Conservation (phyloP, 64 coral and sea anemone genomes). For the Stylophora pistillata region DNA sequence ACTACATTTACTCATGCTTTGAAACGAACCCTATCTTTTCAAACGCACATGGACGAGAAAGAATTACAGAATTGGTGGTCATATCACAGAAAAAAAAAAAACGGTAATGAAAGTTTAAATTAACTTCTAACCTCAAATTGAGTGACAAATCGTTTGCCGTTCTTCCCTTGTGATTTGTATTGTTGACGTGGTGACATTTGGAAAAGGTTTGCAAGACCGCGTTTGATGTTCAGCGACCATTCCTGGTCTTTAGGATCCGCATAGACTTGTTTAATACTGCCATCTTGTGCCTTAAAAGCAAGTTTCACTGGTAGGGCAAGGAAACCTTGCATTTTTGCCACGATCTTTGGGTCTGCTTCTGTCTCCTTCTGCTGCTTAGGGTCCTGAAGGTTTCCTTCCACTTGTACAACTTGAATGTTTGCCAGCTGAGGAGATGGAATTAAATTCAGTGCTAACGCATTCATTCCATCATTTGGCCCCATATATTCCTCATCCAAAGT, state of each 20-base stretch:
- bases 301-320: not conserved
- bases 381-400: not conserved
- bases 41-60: too few species aligned
- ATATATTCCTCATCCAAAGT: too few species aligned
- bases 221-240: slow-evolving; percentile 80
- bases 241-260: slow-evolving; percentile 38
- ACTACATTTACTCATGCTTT: too few species aligned
- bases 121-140: slow-evolving; percentile 54
- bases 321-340: not conserved
- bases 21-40: too few species aligned
- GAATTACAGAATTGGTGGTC: too few species aligned
- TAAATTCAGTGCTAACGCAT: not conserved
- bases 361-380: not conserved
- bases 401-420: slow-evolving; percentile 33
- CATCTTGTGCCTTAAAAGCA: not conserved
- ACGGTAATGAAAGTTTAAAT: not conserved
- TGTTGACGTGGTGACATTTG: slow-evolving; percentile 39
- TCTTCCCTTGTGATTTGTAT: not conserved
- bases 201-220: slow-evolving; percentile 69
- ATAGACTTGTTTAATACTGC: slow-evolving; percentile 49
- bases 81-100: too few species aligned
- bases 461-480: not conserved
- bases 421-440: not conserved
- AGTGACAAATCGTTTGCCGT: slow-evolving; percentile 3
- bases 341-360: not conserved